Conservation (phyloP, 2,797 vertebrate species). For the Sebastes trivittatus region DNA sequence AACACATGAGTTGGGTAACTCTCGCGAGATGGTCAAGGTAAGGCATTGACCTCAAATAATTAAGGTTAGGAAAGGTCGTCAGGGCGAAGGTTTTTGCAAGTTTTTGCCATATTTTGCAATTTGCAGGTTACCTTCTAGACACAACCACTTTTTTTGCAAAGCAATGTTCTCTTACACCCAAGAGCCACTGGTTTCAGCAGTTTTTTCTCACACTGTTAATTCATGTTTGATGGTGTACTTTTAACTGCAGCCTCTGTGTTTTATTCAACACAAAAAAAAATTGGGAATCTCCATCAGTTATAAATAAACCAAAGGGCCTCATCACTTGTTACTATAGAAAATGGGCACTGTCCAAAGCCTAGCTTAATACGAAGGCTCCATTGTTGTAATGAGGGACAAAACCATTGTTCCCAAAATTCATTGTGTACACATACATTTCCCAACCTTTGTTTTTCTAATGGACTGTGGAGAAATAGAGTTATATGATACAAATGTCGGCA, state of each 20-base stretch:
- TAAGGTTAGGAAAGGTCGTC: no score
- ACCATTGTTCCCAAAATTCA: slow-evolving; percentile 22
- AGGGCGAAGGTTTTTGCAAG: no score
- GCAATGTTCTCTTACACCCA: neutral
- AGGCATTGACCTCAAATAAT: no score
- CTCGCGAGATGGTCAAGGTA: no score
- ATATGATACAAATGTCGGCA: slow-evolving; percentile 4
- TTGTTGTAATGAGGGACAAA: slow-evolving; percentile 23
- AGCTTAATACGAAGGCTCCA: neutral
- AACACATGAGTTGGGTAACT: no score
- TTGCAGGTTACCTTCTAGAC: no score
- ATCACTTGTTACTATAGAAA: slow-evolving; percentile 23
- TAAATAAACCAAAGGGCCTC: slow-evolving; percentile 26
- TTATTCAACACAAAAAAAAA: neutral
- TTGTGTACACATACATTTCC: slow-evolving; percentile 12
- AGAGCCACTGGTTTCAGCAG: neutral
- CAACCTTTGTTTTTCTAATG: slow-evolving; percentile 22
- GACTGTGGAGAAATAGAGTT: slow-evolving; percentile 12
- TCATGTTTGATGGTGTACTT: slow-evolving; percentile 9
- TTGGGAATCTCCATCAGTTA: slow-evolving; percentile 14
- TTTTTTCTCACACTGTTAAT: neutral
- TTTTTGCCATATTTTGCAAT: no score
- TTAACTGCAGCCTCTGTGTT: neutral
- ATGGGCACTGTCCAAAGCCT: neutral
- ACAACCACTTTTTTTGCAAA: neutral